Conservation (phyloP, 2,797 vertebrate species). For the Coendou prehensilis region DNA sequence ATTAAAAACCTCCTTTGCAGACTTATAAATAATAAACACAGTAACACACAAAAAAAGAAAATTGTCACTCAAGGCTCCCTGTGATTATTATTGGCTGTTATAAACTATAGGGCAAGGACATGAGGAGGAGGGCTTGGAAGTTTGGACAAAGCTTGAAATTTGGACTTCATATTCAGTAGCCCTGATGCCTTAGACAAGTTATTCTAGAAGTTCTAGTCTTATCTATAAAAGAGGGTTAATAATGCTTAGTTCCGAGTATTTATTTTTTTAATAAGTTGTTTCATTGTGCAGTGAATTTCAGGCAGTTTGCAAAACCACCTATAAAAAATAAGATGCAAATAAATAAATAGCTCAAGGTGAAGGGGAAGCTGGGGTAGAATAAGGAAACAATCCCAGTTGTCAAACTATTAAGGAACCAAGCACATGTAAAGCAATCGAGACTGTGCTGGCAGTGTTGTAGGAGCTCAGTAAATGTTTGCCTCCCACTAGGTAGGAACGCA, state of each 20-base stretch:
- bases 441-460: fast-evolving
- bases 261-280: not conserved
- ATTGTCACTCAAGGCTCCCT: fast-evolving
- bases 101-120: fast-evolving
- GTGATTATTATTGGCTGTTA: too few relatives aligned
- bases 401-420: not conserved
- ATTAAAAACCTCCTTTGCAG: not conserved
- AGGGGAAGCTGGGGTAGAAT: not conserved
- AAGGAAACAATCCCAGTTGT: not conserved
- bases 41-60: not conserved
- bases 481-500: not conserved
- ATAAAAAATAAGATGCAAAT: not conserved
- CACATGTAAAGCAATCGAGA: fast-evolving
- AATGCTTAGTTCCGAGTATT: not conserved
- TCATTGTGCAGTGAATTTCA: not conserved
- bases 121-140: fast-evolving
- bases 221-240: not conserved
- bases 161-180: not conserved
- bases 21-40: not conserved
- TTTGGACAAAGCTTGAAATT: not conserved
- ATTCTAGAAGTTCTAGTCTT: not conserved
- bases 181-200: not conserved
- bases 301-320: not conserved
- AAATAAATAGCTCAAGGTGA: not conserved
- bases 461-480: not conserved